phyloP scores from a whole-genome alignment of 2,113 vertebrate species.

The Podocnemis expansa region DNA sequence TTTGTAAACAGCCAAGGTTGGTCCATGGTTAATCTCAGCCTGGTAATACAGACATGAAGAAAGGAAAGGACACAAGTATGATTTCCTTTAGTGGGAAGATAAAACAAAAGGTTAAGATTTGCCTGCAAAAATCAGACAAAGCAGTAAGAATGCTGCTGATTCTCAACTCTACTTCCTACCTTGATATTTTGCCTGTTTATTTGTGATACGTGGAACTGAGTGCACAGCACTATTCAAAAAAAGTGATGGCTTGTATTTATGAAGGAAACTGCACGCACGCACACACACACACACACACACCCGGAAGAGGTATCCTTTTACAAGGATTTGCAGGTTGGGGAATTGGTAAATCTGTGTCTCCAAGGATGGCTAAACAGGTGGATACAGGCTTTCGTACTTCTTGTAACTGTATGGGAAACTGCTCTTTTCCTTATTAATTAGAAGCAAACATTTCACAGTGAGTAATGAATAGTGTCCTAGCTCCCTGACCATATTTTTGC shows the following conservation, averaged over 20 bases:
- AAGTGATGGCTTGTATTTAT: background rate
- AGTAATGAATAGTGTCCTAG: background rate
- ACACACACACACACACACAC: background rate
- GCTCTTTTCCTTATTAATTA: background rate
- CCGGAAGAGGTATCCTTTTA: background rate
- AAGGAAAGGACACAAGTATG: background rate
- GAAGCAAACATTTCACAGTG: background rate
- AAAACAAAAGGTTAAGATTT: background rate
- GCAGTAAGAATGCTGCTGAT: background rate
- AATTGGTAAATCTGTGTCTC: background rate
- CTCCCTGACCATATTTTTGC: background rate
- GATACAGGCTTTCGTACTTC: background rate
- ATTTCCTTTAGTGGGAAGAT: background rate
- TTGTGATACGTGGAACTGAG: background rate
- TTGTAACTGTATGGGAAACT: background rate
- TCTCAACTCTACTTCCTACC: background rate
- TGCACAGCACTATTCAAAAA: background rate
- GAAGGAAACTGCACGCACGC: background rate
- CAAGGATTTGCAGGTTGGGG: background rate
- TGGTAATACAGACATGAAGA: background rate
- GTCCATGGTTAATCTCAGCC: background rate
- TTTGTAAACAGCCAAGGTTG: background rate
- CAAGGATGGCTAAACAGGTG: background rate
- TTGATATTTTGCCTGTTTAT: background rate
- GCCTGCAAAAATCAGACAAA: background rate